Conservation (phyloP, 2,888 invertebrate species). For the Germaria angustata region DNA sequence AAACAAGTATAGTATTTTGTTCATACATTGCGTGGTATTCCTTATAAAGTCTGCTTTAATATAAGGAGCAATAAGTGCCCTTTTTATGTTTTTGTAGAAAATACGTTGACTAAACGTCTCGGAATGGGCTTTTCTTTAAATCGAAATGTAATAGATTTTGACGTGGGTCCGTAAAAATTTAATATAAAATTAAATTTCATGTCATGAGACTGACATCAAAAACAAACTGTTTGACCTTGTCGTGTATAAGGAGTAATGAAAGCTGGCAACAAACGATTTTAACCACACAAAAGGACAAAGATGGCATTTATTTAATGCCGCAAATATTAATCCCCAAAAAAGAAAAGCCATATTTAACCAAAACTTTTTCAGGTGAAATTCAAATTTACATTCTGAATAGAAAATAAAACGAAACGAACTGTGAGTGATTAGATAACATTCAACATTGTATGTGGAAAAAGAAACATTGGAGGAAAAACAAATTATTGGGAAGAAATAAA, state of each 20-base stretch:
- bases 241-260: background rate
- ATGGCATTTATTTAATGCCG: background rate
- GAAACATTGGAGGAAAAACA: background rate
- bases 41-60: no score
- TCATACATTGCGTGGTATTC: no score
- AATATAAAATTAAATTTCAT: background rate
- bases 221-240: background rate
- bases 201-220: background rate
- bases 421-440: constrained; percentile 7
- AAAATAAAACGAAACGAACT: background rate
- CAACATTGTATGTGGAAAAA: background rate
- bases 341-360: background rate
- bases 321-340: background rate
- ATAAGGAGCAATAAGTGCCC: no score
- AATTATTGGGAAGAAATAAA: background rate
- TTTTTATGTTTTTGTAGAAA: no score
- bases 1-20: no score
- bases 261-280: background rate
- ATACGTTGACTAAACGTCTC: no score
- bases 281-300: background rate
- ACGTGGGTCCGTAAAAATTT: no score
- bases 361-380: background rate
- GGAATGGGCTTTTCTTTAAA: no score
- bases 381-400: background rate
- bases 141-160: no score